A percentile compares a stretch with the other conserved stretches of the same genome.
phyloP scores from a whole-genome alignment of 2,888 invertebrate genomes.

The Metalampra italica region DNA sequence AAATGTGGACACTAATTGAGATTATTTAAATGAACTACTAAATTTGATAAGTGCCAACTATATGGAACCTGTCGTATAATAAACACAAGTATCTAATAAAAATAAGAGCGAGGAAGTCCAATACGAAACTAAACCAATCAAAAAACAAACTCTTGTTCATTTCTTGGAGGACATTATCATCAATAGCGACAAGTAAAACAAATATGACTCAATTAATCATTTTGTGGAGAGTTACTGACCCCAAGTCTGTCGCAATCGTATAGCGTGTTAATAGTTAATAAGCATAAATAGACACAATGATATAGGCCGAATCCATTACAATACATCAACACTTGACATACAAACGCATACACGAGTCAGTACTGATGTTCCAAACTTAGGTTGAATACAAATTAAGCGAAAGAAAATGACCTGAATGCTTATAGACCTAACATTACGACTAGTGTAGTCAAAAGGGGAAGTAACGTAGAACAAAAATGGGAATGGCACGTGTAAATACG shows the following conservation, averaged over 20 bases:
- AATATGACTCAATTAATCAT: constrained; percentile 6
- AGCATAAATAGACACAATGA: constrained; percentile 41
- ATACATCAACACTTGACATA: constrained; percentile 39
- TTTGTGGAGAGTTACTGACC: not conserved
- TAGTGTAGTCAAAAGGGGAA: constrained; percentile 26
- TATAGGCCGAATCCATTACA: constrained; percentile 48
- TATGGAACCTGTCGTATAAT: not conserved
- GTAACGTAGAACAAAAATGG: constrained; percentile 31
- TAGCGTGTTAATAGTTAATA: constrained; percentile 25
- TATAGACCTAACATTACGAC: constrained; percentile 25
- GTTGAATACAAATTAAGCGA: constrained; percentile 46
- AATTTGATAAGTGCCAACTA: constrained; percentile 2
- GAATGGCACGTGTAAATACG: constrained; percentile 25
- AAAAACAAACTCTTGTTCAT: constrained; percentile 1
- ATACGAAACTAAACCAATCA: not conserved
- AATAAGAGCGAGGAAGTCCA: not conserved
- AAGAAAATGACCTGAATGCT: constrained; percentile 40
- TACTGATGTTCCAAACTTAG: constrained; percentile 24
- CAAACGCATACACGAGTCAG: constrained; percentile 26
- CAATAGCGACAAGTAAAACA: constrained; percentile 8
- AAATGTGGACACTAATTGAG: constrained; percentile 31
- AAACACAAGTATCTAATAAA: constrained; percentile 6
- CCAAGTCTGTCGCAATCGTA: constrained; percentile 6
- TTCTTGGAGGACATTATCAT: constrained; percentile 2
- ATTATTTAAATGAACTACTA: constrained; percentile 18